phyloP scores from a whole-genome alignment of 2,888 invertebrate genomes.

The Phengaris alcon region DNA sequence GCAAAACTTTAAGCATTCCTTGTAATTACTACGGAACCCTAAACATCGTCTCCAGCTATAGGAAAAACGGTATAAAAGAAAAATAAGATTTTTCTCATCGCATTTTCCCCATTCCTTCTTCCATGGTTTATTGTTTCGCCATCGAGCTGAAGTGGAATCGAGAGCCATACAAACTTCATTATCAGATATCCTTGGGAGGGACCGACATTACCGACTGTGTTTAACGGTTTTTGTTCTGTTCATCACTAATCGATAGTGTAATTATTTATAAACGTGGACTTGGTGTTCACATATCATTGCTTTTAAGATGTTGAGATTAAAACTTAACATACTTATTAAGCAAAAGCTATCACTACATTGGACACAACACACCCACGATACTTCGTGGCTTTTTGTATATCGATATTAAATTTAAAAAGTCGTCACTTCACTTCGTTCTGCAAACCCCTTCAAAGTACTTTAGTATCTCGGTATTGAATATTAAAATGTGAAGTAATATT shows the following conservation, averaged over 20 bases:
- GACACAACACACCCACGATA: not conserved
- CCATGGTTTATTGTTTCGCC: conserved; percentile 55
- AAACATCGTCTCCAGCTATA: not conserved
- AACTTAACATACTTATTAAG: too few species aligned
- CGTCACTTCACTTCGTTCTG: conserved; percentile 10
- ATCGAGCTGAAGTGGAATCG: conserved; percentile 51
- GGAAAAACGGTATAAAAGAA: not conserved
- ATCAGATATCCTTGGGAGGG: conserved; percentile 37
- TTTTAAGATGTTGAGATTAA: not conserved
- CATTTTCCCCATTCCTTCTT: conserved; percentile 29
- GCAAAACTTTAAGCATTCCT: too few species aligned
- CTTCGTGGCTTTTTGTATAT: not conserved
- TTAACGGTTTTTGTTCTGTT: not conserved
- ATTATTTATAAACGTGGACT: not conserved
- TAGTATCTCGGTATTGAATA: conserved; percentile 22
- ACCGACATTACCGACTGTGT: conserved; percentile 32
- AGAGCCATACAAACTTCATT: conserved; percentile 53
- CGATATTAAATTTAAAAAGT: not conserved
- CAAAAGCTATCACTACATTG: too few species aligned
- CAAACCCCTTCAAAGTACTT: conserved; percentile 4
- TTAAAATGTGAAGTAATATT: conserved; percentile 27
- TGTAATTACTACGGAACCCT: too few species aligned
- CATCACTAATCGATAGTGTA: not conserved
- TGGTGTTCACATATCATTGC: not conserved
- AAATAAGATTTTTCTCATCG: conserved; percentile 12